Conservation (phyloP, 2,113 vertebrate genomes). For the Saccopteryx leptura region DNA sequence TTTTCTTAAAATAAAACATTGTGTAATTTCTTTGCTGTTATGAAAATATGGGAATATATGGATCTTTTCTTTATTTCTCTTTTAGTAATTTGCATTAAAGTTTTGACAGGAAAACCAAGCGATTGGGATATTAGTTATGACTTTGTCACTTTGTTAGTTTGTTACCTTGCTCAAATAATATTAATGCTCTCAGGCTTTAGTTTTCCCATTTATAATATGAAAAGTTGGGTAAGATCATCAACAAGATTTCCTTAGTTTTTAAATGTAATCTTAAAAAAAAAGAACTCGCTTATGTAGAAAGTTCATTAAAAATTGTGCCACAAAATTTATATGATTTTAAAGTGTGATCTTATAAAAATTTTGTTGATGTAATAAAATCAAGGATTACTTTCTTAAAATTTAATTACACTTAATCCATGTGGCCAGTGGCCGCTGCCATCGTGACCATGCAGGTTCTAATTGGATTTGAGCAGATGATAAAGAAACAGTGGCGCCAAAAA, state of each 20-base stretch:
- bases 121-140: not conserved
- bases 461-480: no score
- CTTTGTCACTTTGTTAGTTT: not conserved
- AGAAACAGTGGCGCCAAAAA: no score
- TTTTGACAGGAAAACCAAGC: not conserved
- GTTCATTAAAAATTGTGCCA: not conserved
- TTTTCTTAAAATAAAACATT: constrained; percentile 36
- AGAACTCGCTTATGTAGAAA: not conserved
- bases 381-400: not conserved
- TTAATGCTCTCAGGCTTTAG: not conserved
- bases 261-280: not conserved
- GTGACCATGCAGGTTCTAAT: no score
- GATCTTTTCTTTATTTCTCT: constrained; percentile 40
- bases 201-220: not conserved
- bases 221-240: not conserved
- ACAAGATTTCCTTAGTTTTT: constrained; percentile 3
- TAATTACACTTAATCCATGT: not conserved
- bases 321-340: constrained; percentile 34
- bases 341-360: not conserved
- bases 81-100: not conserved
- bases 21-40: not conserved
- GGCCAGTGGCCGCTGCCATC: no score
- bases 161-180: not conserved
- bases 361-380: constrained; percentile 26
- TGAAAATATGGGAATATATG: not conserved